Evolutionary conservation across 2,797 vertebrate species (phyloP), one percentile per base, ranked within the genome.

Genomic region (Pygocentrus nattereri): DNA sequence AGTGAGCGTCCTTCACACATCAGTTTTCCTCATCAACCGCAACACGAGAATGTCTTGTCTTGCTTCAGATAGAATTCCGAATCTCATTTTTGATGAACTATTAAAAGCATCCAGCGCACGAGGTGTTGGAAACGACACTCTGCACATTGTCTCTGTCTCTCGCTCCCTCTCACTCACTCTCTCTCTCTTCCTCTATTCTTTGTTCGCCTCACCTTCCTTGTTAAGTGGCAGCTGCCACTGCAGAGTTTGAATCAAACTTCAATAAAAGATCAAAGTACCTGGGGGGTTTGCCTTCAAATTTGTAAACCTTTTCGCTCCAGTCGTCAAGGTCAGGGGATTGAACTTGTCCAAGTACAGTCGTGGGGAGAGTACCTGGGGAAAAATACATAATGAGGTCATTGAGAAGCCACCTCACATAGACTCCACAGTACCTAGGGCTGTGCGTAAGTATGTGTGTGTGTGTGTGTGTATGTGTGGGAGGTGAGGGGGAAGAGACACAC

Each of bases 271-370:
- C 86, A 88, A 89, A 87, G 90, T 95, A 97, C 97, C 96, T 97
- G 88, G 92, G 90, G 1, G 92, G 80, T 89, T 94, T 95, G 70
- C 95, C 96, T 93, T 97, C 93, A 81, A 96, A 93, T 67, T 91
- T 93, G 91, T 96, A 97, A 83, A 92, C 91, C 92, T 97, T 97
- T 88, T 83, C 91, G 69, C 95, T 96, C 96, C 96, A 97, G 72
- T 97, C 96, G 77, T 97, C 97, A 34, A 93, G 94, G 88, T 97
- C 96, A 49, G 95, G 96, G n/a, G 96, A 95, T 83, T 82, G 93
- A 85, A 97, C 92, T 81, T 93, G 93, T 85, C 96, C 97, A 74
- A 97, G 92, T 7, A 89, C 75, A 4, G 94, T 95, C 0, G 82
- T 92, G 44, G 94, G 95, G 72, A 97, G 93, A 74, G 94, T 85